Conservation (phyloP, 2,888 invertebrate species). For the Syrista parreyssii region DNA sequence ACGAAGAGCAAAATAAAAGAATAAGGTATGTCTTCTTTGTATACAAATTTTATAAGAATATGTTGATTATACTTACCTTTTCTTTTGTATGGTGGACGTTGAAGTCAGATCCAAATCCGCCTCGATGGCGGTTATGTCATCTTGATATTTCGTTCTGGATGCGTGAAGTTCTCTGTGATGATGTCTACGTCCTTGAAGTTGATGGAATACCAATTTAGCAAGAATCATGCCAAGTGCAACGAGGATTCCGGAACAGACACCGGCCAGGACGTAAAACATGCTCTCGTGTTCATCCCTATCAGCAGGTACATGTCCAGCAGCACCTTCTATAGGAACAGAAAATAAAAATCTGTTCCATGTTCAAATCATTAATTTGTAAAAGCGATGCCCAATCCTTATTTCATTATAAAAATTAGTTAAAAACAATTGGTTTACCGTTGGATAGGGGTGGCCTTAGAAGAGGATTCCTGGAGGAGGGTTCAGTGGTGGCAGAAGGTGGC, state of each 20-base stretch:
- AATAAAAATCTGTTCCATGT: not conserved
- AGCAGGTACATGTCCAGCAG: not conserved
- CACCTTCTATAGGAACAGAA: not conserved
- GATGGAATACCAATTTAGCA: slow-evolving; percentile 11
- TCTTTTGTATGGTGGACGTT: slow-evolving; percentile 15
- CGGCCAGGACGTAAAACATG: slow-evolving; percentile 21
- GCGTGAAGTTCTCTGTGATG: slow-evolving; percentile 9
- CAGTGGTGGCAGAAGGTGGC: slow-evolving; percentile 15
- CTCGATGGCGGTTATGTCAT: slow-evolving; percentile 16
- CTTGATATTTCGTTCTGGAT: slow-evolving; percentile 15
- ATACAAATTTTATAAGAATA: not conserved
- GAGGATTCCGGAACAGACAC: slow-evolving; percentile 20
- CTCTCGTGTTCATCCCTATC: slow-evolving; percentile 13
- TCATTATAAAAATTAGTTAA: not conserved
- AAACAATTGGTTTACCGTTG: slow-evolving; percentile 10
- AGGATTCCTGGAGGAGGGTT: slow-evolving; percentile 14
- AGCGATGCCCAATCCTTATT: not conserved
- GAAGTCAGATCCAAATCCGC: slow-evolving; percentile 20
- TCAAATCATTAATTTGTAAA: not conserved
- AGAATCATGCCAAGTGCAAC: slow-evolving; percentile 18
- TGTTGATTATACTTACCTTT: slow-evolving; percentile 9
- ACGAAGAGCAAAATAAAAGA: not conserved
- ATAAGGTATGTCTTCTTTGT: not conserved
- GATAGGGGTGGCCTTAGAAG: slow-evolving; percentile 12
- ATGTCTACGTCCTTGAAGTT: slow-evolving; percentile 9